A percentile compares a stretch with the other conserved stretches of the same genome.
These are phyloP conservation scores for Aphidoletes aphidimyza DNA, from an alignment of 2,888 invertebrate genomes.

Conservation along the genomic window DNA sequence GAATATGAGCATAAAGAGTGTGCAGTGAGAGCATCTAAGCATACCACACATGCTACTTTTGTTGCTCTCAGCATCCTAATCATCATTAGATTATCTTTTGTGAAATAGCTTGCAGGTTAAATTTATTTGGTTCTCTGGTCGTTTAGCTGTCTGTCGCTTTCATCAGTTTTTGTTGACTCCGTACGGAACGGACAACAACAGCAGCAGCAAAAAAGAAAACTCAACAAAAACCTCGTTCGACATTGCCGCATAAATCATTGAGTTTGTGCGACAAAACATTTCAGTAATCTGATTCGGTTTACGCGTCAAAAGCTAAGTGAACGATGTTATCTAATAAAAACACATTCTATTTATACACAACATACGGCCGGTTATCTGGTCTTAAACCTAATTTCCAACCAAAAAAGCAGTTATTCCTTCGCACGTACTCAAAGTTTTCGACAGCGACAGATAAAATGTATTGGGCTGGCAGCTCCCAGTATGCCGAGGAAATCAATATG, in stretches of 20 bases:
- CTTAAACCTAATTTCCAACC: background rate
- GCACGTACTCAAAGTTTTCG: background rate
- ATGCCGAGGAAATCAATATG: no score
- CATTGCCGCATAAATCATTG: background rate
- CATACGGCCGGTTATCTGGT: background rate
- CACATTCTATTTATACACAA: background rate
- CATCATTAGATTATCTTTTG: conserved; percentile 22
- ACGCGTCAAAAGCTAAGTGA: conserved; percentile 17
- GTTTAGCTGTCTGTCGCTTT: no score
- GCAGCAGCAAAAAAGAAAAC: no score
- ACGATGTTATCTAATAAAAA: background rate
- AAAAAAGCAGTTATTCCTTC: background rate
- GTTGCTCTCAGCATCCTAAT: background rate
- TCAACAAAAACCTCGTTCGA: background rate
- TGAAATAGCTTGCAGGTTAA: no score
- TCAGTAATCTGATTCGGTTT: background rate
- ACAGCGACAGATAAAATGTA: background rate
- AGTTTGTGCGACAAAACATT: background rate
- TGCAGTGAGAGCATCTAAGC: no score
- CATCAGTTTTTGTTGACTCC: no score
- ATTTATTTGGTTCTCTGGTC: no score
- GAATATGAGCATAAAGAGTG: background rate
- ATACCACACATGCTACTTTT: background rate
- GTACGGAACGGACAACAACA: no score
- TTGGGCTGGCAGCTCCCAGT: no score